Evolutionary conservation across 2,113 vertebrate species (phyloP).

Genomic region (Paradoxurus hermaphroditus): DNA sequence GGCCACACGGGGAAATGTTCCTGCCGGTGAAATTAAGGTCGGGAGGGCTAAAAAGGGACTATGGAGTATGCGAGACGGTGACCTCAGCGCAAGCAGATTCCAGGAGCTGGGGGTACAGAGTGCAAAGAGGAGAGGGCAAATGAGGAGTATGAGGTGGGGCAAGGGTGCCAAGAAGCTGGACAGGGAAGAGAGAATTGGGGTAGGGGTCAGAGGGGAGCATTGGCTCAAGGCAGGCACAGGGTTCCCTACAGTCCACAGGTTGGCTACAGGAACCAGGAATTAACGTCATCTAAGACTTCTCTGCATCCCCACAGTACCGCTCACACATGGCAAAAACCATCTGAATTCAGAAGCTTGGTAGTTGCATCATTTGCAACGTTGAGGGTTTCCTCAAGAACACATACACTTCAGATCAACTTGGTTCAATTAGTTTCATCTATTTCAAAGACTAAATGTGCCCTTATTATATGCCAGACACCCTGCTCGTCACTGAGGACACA

Average conservation of each 20-base stretch:
- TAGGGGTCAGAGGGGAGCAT: fast-evolving
- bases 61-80: neutral
- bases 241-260: too few relatives aligned
- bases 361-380: neutral
- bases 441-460: neutral
- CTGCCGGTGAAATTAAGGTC: neutral
- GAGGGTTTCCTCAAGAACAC: neutral
- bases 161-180: fast-evolving
- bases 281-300: neutral
- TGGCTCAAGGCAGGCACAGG: fast-evolving
- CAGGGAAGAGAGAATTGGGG: neutral
- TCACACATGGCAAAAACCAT: neutral
- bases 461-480: neutral
- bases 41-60: neutral
- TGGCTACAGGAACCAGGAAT: neutral
- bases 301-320: neutral
- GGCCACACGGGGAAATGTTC: neutral
- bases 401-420: neutral
- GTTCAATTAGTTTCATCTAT: neutral
- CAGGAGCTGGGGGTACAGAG: neutral
- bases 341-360: neutral
- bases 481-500: neutral
- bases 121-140: neutral
- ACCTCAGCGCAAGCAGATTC: neutral
- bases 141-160: fast-evolving